Evolutionary conservation across 2,113 vertebrate species (phyloP).

Genomic region (Charina bottae): DNA sequence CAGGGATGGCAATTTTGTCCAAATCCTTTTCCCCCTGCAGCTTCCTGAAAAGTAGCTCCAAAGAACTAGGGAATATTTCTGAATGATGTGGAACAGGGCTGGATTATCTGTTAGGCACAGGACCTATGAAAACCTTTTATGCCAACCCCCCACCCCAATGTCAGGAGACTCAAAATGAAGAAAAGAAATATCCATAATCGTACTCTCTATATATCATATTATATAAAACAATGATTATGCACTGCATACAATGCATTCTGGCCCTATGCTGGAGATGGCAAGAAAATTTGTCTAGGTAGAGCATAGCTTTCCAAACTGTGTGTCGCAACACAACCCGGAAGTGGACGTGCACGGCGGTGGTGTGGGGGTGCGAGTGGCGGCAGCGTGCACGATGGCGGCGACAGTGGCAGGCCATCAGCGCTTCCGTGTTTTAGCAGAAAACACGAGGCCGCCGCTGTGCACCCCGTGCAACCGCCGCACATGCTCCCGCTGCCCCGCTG

Average conservation of each 20-base stretch:
- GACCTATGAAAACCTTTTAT: not conserved
- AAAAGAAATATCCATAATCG: not conserved
- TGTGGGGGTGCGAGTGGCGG: too few relatives aligned
- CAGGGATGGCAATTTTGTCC: too few relatives aligned
- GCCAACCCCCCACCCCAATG: not conserved
- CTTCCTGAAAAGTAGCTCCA: not conserved
- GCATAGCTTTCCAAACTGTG: too few relatives aligned
- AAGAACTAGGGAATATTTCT: not conserved
- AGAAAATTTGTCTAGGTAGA: not conserved
- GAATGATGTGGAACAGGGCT: not conserved
- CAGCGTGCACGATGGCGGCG: too few relatives aligned
- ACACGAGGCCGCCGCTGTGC: too few relatives aligned
- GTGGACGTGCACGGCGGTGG: too few relatives aligned
- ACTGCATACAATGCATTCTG: not conserved
- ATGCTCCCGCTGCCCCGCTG: too few relatives aligned
- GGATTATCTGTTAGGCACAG: not conserved
- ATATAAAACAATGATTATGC: not conserved
- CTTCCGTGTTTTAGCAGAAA: too few relatives aligned
- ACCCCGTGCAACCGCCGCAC: too few relatives aligned
- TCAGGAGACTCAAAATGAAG: not conserved
- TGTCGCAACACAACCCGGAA: too few relatives aligned
- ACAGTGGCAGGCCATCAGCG: too few relatives aligned
- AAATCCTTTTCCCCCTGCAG: not conserved
- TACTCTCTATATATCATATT: not conserved
- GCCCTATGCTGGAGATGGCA: not conserved